These are phyloP conservation scores for Nephrocerus scutellatus DNA, from an alignment of 2,888 invertebrate genomes.

Conservation along the genomic window DNA sequence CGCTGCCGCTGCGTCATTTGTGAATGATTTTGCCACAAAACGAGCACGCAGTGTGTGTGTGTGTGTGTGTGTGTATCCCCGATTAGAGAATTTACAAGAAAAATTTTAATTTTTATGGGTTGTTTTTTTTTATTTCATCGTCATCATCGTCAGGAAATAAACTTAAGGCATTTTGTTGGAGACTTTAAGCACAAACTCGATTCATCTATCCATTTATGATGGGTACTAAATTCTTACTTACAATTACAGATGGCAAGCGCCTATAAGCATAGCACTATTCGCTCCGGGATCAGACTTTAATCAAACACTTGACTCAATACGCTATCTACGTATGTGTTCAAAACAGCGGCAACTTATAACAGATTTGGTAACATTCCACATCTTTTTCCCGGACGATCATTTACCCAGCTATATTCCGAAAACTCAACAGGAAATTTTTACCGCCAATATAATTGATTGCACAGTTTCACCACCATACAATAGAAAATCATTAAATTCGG, in stretches of 20 bases:
- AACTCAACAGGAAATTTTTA: conserved; percentile 27
- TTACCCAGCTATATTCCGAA: conserved; percentile 48
- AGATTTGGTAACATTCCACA: conserved; percentile 57
- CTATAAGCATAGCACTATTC: conserved; percentile 58
- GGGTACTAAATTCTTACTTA: background rate
- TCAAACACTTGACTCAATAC: conserved; percentile 53
- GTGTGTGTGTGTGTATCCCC: too few species aligned
- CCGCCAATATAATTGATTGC: conserved; percentile 29
- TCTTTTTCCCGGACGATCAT: conserved; percentile 56
- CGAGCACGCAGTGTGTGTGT: too few species aligned
- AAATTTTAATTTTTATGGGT: too few species aligned
- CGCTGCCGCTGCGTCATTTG: too few species aligned
- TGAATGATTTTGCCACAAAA: too few species aligned
- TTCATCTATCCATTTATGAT: too few species aligned
- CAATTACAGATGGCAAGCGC: conserved; percentile 54
- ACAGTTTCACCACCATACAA: conserved; percentile 27
- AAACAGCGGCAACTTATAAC: conserved; percentile 49
- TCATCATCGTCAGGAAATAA: background rate
- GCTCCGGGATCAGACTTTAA: conserved; percentile 58
- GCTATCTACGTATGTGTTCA: conserved; percentile 54
- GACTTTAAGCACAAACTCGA: too few species aligned
- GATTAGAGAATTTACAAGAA: too few species aligned
- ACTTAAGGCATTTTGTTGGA: background rate
- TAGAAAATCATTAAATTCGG: too few species aligned
- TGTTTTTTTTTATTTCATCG: background rate